These are phyloP conservation scores for Pollicipes pollicipes DNA, from an alignment of 1,140 invertebrate genomes.

Conservation along the genomic window DNA sequence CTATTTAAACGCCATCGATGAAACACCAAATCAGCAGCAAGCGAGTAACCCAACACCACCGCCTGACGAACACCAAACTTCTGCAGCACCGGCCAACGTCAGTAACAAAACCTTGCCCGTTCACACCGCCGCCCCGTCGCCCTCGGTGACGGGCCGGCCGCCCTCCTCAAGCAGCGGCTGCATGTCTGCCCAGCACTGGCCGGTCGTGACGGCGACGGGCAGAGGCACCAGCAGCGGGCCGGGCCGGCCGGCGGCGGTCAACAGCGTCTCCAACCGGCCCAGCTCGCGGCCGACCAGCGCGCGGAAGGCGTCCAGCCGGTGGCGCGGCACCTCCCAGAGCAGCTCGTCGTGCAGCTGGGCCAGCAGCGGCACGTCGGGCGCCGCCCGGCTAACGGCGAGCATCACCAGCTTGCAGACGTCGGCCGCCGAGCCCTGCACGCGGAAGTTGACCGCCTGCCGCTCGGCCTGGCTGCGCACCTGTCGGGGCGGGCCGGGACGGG, in stretches of 20 bases:
- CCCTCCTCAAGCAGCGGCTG: background rate
- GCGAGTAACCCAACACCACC: no score
- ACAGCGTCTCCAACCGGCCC: background rate
- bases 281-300: background rate
- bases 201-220: slow-evolving; percentile 11
- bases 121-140: no score
- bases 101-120: no score
- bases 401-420: slow-evolving; percentile 41
- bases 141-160: no score
- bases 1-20: no score
- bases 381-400: slow-evolving; percentile 23
- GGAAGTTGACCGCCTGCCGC: slow-evolving; percentile 39
- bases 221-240: slow-evolving; percentile 12
- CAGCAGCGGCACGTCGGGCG: slow-evolving; percentile 26
- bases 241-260: slow-evolving; percentile 8
- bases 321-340: slow-evolving; percentile 28
- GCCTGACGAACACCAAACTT: no score
- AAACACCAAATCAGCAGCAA: no score
- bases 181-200: slow-evolving; percentile 14
- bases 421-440: slow-evolving; percentile 40
- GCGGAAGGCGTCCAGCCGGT: background rate
- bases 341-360: slow-evolving; percentile 43
- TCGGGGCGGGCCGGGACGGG: slow-evolving; percentile 20
- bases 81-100: no score
- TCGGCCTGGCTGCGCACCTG: slow-evolving; percentile 29